Base-by-base conservation (phyloP, 2,888 invertebrate species). In the Urechis unicinctus region DNA sequence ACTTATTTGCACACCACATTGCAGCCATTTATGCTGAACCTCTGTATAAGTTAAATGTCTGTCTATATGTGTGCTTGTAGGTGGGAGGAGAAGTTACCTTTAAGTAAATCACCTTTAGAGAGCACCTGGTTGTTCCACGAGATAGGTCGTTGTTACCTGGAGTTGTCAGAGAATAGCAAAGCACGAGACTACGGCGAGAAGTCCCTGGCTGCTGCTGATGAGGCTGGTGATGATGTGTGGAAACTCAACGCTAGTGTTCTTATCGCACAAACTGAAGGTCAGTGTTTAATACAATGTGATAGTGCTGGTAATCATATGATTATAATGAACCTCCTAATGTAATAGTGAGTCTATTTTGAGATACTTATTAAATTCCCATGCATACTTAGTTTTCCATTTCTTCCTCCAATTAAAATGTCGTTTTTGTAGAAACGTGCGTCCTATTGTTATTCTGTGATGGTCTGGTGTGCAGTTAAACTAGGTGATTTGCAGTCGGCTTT, bases 81-180 rank as follows among this genome's bases (percentile, higher is more conserved):
- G 17, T 78, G 78, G 77, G 72, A 74, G 65, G 64, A 71, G 50
- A 77, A 79, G 55, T 57, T 79, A 28, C 74, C 77, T 2, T 59
- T 74, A 54, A 74, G 74, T 51, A 74, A 76, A 64, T 72, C 75
- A 26, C 63, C 75, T 0, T 58, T 79, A 36, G 80, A 80, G 60
- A 71, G 71, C 45, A 75, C 79, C 1, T 80, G 80, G 77, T 62
- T 80, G n/a, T 75, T 71, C 61, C 80, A 80, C 63, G 80, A 80
- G 64, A 78, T 80, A 45, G 80, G 80, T 17, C 67, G 79, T 30
- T 80, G 80, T 61, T 72, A 79, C 62, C 64, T 80, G 55, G 79
- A 79, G 60, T 56, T 73, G 43, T 67, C 66, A 13, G 46, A 59
- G 28, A 36, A 42, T 55, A 55, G 64, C 6, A 66, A 71, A 17